These are phyloP conservation scores for Nematolebias whitei DNA, from an alignment of 2,113 vertebrate species.

Conservation along the genomic window DNA sequence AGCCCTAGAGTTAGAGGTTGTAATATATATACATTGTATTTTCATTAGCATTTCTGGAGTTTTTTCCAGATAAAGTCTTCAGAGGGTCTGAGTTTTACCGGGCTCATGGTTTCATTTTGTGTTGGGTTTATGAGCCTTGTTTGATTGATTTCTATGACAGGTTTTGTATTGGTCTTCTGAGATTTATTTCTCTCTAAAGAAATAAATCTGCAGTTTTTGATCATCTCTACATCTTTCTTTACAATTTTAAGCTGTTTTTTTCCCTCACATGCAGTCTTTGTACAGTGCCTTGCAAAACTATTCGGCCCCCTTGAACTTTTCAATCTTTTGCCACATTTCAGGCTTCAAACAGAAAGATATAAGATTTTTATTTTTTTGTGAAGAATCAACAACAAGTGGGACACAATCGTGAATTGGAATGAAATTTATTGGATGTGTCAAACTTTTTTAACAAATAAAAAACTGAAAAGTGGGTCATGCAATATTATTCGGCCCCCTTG, in stretches of 20 bases:
- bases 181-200: neutral
- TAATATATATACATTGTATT: conserved; percentile 28
- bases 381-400: too few relatives aligned
- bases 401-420: too few relatives aligned
- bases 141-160: conserved; percentile 11
- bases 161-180: neutral
- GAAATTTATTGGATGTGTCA: too few relatives aligned
- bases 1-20: conserved; percentile 40
- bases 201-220: neutral
- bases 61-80: conserved; percentile 60
- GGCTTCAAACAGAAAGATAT: too few relatives aligned
- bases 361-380: too few relatives aligned
- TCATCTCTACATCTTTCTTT: neutral
- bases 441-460: too few relatives aligned
- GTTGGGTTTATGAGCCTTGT: conserved; percentile 20
- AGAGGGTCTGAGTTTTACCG: conserved; percentile 10
- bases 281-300: too few relatives aligned
- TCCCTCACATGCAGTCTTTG: neutral
- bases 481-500: too few relatives aligned
- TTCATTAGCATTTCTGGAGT: conserved; percentile 56
- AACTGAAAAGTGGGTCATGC: too few relatives aligned
- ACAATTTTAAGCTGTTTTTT: neutral
- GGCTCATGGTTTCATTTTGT: conserved; percentile 16
- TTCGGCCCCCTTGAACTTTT: too few relatives aligned
- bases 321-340: too few relatives aligned